Conservation (phyloP, 2,797 vertebrate genomes). For the Microctenopoma lineatum region DNA sequence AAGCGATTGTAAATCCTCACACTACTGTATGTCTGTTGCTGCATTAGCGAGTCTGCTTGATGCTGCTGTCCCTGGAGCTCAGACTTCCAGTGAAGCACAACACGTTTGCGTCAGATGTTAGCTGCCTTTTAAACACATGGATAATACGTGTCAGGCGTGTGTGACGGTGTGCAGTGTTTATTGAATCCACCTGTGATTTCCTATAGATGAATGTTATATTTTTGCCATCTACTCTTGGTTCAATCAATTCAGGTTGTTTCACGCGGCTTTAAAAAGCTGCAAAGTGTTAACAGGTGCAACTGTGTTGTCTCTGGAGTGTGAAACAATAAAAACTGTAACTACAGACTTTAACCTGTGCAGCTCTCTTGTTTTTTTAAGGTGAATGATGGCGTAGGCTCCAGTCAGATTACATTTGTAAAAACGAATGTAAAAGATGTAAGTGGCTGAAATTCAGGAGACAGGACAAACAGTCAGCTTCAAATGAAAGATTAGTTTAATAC, state of each 20-base stretch:
- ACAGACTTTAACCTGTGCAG: constrained; percentile 6
- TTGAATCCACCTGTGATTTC: constrained; percentile 45
- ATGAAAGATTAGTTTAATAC: constrained; percentile 2
- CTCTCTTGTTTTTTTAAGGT: constrained; percentile 2
- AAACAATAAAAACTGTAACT: constrained; percentile 59
- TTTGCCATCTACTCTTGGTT: constrained; percentile 68
- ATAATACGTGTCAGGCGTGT: constrained; percentile 26
- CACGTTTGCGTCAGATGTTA: constrained; percentile 28
- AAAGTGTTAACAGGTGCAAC: constrained; percentile 40
- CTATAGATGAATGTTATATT: constrained; percentile 61
- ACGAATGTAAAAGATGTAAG: neutral
- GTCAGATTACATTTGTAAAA: neutral
- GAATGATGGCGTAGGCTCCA: neutral
- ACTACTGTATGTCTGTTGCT: constrained; percentile 33
- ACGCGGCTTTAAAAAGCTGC: constrained; percentile 34
- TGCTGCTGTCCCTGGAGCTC: constrained; percentile 3
- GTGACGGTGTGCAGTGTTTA: constrained; percentile 27
- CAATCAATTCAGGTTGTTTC: constrained; percentile 50
- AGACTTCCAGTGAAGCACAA: constrained; percentile 16
- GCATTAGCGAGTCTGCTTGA: constrained; percentile 50
- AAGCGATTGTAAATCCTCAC: constrained; percentile 60
- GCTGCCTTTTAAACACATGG: constrained; percentile 58
- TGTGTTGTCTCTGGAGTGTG: constrained; percentile 66
- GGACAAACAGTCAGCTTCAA: neutral
- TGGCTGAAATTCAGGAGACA: neutral